A percentile compares a stretch with the other conserved stretches of the same genome.
These are phyloP conservation scores for Macroglossus sobrinus DNA, from an alignment of 2,113 vertebrate genomes.

Conservation along the genomic window DNA sequence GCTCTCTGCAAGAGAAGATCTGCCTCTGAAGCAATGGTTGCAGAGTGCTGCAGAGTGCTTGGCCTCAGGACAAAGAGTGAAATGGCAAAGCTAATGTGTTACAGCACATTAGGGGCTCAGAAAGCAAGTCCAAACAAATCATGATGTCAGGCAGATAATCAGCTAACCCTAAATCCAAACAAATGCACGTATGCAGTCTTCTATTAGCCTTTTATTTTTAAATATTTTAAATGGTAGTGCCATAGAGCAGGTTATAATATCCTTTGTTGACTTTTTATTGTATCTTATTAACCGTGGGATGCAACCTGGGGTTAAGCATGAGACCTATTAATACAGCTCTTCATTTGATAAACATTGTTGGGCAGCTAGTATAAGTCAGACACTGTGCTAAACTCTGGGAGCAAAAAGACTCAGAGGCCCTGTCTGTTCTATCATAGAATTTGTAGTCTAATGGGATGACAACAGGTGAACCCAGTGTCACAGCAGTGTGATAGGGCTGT, in stretches of 20 bases:
- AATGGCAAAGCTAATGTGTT: background rate
- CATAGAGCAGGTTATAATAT: background rate
- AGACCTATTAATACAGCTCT: background rate
- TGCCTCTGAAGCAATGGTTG: background rate
- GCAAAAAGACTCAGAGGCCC: background rate
- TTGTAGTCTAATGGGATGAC: background rate
- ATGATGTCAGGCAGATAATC: background rate
- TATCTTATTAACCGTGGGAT: background rate
- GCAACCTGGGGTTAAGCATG: background rate
- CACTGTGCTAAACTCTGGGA: background rate
- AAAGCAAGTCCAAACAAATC: background rate
- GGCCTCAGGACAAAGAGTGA: background rate
- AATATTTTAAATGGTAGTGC: background rate
- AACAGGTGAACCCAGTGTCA: background rate
- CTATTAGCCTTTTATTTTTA: background rate
- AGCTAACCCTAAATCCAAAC: background rate
- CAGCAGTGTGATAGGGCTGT: background rate
- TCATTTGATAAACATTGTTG: background rate
- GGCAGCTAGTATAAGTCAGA: background rate
- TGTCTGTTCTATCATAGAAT: background rate
- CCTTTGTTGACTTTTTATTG: background rate
- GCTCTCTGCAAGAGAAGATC: background rate
- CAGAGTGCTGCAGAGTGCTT: background rate
- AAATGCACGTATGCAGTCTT: background rate
- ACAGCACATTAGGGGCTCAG: background rate